Evolutionary conservation across 2,113 vertebrate species (phyloP).

Genomic region (Xiphophorus couchianus): DNA sequence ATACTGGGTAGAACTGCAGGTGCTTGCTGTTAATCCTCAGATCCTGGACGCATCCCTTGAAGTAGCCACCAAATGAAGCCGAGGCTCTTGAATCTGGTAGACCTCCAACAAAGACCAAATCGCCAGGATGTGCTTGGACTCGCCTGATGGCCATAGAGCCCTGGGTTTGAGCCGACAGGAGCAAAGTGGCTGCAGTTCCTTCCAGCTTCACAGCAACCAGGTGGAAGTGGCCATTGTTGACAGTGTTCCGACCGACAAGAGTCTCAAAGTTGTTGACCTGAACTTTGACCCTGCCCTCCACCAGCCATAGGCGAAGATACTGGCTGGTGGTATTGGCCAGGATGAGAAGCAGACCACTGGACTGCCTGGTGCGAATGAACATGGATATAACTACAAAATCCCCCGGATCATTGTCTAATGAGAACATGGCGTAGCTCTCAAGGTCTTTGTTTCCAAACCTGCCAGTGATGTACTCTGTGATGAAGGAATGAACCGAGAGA

Average conservation of each 20-base stretch:
- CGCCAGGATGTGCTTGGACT: slow-evolving; percentile 69
- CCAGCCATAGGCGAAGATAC: slow-evolving; percentile 81
- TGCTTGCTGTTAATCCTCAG: slow-evolving; percentile 82
- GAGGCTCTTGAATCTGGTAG: slow-evolving; percentile 80
- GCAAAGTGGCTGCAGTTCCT: slow-evolving; percentile 72
- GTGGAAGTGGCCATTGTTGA: slow-evolving; percentile 86
- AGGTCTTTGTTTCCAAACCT: slow-evolving; percentile 85
- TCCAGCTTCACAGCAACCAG: slow-evolving; percentile 84
- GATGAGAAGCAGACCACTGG: slow-evolving; percentile 83
- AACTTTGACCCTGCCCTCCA: slow-evolving; percentile 81
- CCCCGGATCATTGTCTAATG: slow-evolving; percentile 64
- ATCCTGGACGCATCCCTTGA: slow-evolving; percentile 94
- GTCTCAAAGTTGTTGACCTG: slow-evolving; percentile 77
- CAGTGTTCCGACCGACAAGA: slow-evolving; percentile 51
- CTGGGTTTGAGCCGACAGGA: slow-evolving; percentile 80
- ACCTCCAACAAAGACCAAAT: slow-evolving; percentile 85
- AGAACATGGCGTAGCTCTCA: slow-evolving; percentile 84
- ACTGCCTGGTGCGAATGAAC: slow-evolving; percentile 85
- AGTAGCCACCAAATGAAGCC: slow-evolving; percentile 81
- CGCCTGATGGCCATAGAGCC: slow-evolving; percentile 74
- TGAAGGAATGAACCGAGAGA: slow-evolving; percentile 1
- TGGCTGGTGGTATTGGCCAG: slow-evolving; percentile 80
- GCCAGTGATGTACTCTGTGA: slow-evolving; percentile 85
- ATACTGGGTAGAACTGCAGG: slow-evolving; percentile 87
- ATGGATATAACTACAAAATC: slow-evolving; percentile 83